These are phyloP conservation scores for Sitobion miscanthi DNA, from an alignment of 1,140 invertebrate genomes.

Conservation along the genomic window DNA sequence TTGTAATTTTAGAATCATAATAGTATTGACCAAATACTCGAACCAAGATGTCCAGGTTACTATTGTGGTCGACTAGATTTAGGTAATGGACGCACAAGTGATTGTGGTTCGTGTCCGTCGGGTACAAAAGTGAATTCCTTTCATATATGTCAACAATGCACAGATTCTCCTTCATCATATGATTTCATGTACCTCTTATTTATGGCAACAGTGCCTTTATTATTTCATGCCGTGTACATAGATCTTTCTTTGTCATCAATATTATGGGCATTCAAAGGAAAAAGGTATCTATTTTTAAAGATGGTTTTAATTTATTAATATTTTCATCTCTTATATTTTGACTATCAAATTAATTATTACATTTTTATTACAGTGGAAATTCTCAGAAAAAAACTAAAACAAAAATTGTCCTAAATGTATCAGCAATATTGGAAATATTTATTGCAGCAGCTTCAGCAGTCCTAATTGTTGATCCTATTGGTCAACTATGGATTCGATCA, in stretches of 20 bases:
- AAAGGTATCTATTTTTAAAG: background rate
- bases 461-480: slow-evolving; percentile 51
- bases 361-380: slow-evolving; percentile 34
- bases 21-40: background rate
- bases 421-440: slow-evolving; percentile 51
- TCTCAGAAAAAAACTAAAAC: slow-evolving; percentile 41
- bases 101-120: slow-evolving; percentile 85
- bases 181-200: slow-evolving; percentile 95
- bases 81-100: slow-evolving; percentile 73
- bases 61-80: slow-evolving; percentile 81
- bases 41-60: slow-evolving; percentile 74
- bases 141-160: slow-evolving; percentile 79
- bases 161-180: slow-evolving; percentile 79
- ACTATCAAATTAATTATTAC: background rate
- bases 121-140: slow-evolving; percentile 73
- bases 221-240: slow-evolving; percentile 85
- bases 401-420: slow-evolving; percentile 25
- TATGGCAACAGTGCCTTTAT: slow-evolving; percentile 83
- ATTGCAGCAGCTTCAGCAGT: slow-evolving; percentile 27
- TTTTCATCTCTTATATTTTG: background rate
- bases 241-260: slow-evolving; percentile 39
- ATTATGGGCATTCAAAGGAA: slow-evolving; percentile 3
- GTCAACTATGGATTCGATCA: slow-evolving; percentile 32
- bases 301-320: background rate
- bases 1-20: slow-evolving; percentile 52